Evolutionary conservation across 2,113 vertebrate species (phyloP).

Genomic region (Hydropotes inermis): DNA sequence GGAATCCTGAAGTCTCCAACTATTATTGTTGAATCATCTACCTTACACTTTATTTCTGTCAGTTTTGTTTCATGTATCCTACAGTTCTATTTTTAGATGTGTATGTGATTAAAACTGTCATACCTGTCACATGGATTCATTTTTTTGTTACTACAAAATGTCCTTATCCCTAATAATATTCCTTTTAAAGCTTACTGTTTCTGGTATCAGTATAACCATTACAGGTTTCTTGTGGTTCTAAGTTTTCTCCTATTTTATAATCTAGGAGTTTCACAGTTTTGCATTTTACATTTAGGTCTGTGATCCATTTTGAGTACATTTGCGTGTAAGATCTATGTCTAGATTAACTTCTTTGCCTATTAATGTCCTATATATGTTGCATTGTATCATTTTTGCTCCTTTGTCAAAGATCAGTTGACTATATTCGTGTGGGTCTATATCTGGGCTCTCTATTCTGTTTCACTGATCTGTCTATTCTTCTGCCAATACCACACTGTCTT

Average conservation of each 20-base stretch:
- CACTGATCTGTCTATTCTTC: neutral
- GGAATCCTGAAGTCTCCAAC: neutral
- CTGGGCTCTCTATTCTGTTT: neutral
- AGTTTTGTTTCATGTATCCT: neutral
- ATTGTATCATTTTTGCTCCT: neutral
- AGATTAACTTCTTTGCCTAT: neutral
- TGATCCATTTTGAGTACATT: neutral
- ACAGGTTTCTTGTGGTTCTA: neutral
- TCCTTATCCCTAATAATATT: neutral
- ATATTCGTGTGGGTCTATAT: neutral
- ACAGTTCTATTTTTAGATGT: neutral
- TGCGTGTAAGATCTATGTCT: neutral
- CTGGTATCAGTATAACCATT: neutral
- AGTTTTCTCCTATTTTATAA: neutral
- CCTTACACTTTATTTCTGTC: neutral
- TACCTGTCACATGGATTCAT: neutral
- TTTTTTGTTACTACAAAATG: neutral
- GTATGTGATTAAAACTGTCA: neutral
- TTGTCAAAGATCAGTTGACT: neutral
- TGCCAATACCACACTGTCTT: neutral
- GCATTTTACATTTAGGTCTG: neutral
- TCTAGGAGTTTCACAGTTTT: neutral
- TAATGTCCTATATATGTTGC: neutral
- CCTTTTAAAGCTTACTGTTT: neutral
- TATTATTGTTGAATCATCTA: neutral